Percentiles rank a stretch among this genome's conserved stretches.
phyloP scores from a whole-genome alignment of 2,888 invertebrate species.

The Tiliacea citrago region DNA sequence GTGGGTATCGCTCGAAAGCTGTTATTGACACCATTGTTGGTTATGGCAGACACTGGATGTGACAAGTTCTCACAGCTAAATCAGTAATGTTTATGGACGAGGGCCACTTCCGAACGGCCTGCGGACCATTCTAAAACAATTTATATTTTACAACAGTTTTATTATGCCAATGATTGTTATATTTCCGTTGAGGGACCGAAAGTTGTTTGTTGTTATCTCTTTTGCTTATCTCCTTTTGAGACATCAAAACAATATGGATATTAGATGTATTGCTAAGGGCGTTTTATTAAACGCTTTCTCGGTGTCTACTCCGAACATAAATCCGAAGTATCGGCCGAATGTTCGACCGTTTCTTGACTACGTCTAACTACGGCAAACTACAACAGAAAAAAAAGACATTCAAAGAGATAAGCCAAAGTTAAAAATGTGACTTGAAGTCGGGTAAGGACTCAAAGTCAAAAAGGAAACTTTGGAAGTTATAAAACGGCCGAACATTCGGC shows the following conservation, averaged over 20 bases:
- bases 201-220: conserved; percentile 16
- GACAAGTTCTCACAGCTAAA: conserved; percentile 49
- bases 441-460: too few relatives aligned
- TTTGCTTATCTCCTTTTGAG: neutral
- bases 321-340: too few relatives aligned
- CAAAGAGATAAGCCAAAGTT: too few relatives aligned
- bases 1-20: conserved; percentile 57
- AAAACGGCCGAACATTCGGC: too few relatives aligned
- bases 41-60: conserved; percentile 30
- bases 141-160: conserved; percentile 46
- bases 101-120: conserved; percentile 26
- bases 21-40: conserved; percentile 55
- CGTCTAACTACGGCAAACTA: too few relatives aligned
- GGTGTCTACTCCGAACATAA: too few relatives aligned
- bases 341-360: too few relatives aligned
- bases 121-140: conserved; percentile 30
- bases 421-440: too few relatives aligned
- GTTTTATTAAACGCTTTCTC: conserved; percentile 18
- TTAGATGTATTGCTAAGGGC: neutral
- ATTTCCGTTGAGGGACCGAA: conserved; percentile 34
- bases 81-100: conserved; percentile 36
- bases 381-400: too few relatives aligned
- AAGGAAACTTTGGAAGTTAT: too few relatives aligned
- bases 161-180: conserved; percentile 30
- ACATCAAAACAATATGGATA: conserved; percentile 10